Base-by-base conservation (phyloP, 1,140 invertebrate species). In the Neodiprion fabricii region DNA sequence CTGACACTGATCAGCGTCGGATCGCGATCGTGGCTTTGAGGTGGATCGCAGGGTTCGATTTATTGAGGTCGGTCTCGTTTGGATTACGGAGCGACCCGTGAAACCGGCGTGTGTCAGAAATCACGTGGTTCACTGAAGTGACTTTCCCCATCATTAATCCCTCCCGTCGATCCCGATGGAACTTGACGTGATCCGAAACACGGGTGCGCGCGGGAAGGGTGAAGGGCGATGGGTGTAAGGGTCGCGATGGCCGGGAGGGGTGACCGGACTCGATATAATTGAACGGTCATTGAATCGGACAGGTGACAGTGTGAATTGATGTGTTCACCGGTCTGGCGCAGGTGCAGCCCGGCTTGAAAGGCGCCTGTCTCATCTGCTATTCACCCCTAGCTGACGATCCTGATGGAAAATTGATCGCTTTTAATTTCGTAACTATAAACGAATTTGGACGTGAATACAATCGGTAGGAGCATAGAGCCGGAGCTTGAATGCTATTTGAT, bases 91-190 rank as follows among this genome's bases (percentile, higher is more conserved):
- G 28, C 28, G 28, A 40, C 28, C 28, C 28, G 28, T 40, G 28
- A 61, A 61, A n/a, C 53, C 53, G n/a, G 53, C 53, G 53, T 11
- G 53, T 61, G 53, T n/a, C 53, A 61, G 53, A 61, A 61, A 61
- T 61, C 53, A 61, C 1, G 53, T 61, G 53, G 53, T 12, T 61
- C 53, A 61, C 53, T 61, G 53, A 61, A 61, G 53, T 61, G 53
- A 61, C 53, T 61, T 61, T 61, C 53, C 53, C 53, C 11, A n/a
- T 61, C 53, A 61, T 61, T 61, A 61, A 61, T 61, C 53, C 53
- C 53, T 40, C 53, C 53, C n/a, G 53, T n/a, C 53, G n/a, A 61
- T 61, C 11, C 53, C n/a, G 53, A 61, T 61, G n/a, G 53, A 61
- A 61, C 53, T 61, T 61, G 53, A 61, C 53, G n/a, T 40, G 28